Evolutionary conservation across 2,113 vertebrate species (phyloP).

Genomic region (Jaculus jaculus): DNA sequence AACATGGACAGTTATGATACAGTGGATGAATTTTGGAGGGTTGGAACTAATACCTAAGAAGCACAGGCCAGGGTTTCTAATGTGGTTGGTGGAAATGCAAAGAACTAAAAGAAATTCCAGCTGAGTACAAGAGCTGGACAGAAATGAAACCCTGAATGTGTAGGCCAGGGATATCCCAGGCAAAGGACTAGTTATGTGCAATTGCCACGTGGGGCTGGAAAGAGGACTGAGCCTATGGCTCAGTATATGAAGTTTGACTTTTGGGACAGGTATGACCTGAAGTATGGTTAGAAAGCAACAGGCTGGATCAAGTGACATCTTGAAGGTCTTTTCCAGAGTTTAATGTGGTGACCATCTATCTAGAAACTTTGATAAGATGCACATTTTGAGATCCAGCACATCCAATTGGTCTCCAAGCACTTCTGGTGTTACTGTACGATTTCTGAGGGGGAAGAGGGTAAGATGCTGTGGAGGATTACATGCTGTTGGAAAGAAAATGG

Average conservation of each 20-base stretch:
- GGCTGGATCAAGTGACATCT: background rate
- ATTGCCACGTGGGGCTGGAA: background rate
- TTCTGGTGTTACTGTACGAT: background rate
- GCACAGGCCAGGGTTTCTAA: background rate
- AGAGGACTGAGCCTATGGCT: background rate
- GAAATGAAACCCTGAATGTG: background rate
- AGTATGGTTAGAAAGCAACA: background rate
- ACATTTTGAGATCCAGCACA: background rate
- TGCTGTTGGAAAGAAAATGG: background rate
- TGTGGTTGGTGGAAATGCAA: background rate
- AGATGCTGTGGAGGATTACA: background rate
- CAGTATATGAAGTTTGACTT: background rate
- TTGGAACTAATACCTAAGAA: background rate
- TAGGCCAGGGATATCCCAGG: background rate
- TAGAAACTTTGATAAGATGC: background rate
- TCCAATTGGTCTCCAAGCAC: background rate
- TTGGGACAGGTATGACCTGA: background rate
- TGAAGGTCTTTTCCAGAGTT: background rate
- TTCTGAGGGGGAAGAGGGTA: no score
- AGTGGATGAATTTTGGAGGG: background rate
- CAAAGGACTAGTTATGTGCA: background rate
- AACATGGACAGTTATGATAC: background rate
- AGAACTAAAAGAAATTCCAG: background rate
- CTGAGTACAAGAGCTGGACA: background rate
- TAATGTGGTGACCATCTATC: background rate